Conservation (phyloP, 2,797 vertebrate genomes). For the Poeciliopsis paucimaculata region DNA sequence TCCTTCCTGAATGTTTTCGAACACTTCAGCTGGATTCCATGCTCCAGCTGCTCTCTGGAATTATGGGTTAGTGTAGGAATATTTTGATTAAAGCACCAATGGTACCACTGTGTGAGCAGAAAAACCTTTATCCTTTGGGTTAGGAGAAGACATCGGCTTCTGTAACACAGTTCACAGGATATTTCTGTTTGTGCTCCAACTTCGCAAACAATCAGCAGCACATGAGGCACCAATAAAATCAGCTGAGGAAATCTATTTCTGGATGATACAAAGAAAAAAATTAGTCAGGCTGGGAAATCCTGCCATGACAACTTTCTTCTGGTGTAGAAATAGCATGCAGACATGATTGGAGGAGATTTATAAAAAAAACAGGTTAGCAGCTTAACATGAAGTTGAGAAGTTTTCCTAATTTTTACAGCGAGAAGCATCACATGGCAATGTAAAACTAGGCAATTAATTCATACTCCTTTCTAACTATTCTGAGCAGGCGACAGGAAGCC, state of each 20-base stretch:
- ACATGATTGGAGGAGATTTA: slow-evolving; percentile 31
- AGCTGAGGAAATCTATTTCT: slow-evolving; percentile 56
- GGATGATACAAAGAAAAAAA: slow-evolving; percentile 47
- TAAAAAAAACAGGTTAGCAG: slow-evolving; percentile 7
- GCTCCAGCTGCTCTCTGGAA: slow-evolving; percentile 64
- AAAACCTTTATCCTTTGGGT: background rate
- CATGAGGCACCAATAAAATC: slow-evolving; percentile 50
- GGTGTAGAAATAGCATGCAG: slow-evolving; percentile 31
- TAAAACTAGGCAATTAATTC: slow-evolving; percentile 7
- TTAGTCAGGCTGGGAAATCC: slow-evolving; percentile 61
- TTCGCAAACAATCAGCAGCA: slow-evolving; percentile 42
- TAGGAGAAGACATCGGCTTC: slow-evolving; percentile 6
- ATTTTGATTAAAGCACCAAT: background rate
- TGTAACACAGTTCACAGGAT: slow-evolving; percentile 24
- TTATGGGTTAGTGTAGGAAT: slow-evolving; percentile 45
- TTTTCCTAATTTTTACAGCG: background rate
- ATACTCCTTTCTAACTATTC: background rate
- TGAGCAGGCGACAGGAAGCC: slow-evolving; percentile 70
- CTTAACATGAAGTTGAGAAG: slow-evolving; percentile 39
- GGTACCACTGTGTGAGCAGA: background rate
- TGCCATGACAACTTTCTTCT: slow-evolving; percentile 33
- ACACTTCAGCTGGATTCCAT: slow-evolving; percentile 66
- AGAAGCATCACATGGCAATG: background rate
- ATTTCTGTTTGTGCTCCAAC: slow-evolving; percentile 32
- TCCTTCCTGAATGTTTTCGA: slow-evolving; percentile 78